Conservation (phyloP, 2,797 vertebrate genomes). For the Triplophysa yarkandensis region DNA sequence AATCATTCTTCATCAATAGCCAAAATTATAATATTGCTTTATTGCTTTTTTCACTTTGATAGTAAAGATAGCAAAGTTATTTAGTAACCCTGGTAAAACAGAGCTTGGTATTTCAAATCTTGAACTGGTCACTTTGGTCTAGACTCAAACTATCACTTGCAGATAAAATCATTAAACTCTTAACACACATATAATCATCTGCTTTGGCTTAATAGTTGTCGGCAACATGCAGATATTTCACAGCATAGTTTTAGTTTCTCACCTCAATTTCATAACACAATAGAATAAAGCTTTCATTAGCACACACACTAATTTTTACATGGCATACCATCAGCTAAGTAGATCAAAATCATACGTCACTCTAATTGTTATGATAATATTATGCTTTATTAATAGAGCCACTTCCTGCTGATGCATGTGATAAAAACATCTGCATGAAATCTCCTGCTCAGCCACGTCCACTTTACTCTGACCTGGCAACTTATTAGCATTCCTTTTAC, state of each 20-base stretch:
- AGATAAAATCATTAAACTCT: background rate
- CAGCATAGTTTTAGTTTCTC: background rate
- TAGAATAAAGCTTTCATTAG: background rate
- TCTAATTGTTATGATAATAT: background rate
- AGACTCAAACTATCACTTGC: background rate
- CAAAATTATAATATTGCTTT: conserved; percentile 54
- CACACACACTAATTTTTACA: background rate
- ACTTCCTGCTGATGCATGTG: background rate
- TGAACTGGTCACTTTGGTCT: background rate
- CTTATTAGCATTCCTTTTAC: conserved; percentile 54
- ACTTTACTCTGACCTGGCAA: conserved; percentile 41
- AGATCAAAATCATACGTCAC: background rate
- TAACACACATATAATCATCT: background rate
- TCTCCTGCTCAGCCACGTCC: background rate
- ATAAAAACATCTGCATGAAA: conserved; percentile 9
- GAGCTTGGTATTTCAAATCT: background rate
- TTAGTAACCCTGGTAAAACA: conserved; percentile 60
- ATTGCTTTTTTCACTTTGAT: conserved; percentile 60
- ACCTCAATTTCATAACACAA: conserved; percentile 12
- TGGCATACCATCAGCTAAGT: conserved; percentile 2
- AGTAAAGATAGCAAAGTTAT: conserved; percentile 66
- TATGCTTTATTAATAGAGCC: background rate
- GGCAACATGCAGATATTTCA: background rate
- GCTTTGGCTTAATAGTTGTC: background rate
- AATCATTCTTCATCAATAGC: conserved; percentile 28